A percentile compares a stretch with the other conserved stretches of the same genome.
These are phyloP conservation scores for Meloidogyne hapla DNA, from an alignment of 1,140 invertebrate genomes.

Conservation along the genomic window DNA sequence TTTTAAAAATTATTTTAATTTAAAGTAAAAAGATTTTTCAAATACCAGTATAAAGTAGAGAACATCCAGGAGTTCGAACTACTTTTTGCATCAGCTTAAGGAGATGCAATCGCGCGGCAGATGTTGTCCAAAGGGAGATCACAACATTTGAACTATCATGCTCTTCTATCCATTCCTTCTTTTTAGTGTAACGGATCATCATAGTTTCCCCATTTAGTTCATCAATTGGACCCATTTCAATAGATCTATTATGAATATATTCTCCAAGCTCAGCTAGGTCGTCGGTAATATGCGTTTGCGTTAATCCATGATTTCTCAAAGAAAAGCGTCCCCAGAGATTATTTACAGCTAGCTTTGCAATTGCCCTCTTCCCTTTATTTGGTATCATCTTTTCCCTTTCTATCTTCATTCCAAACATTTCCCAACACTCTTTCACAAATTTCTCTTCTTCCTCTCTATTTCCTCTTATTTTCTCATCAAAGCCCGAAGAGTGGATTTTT, in stretches of 20 bases:
- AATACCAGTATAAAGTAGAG: conserved; percentile 6
- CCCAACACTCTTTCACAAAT: conserved; percentile 13
- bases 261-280: not conserved
- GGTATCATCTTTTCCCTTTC: conserved; percentile 1
- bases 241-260: not conserved
- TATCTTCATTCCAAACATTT: not conserved
- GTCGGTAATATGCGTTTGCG: not conserved
- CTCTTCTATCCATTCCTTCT: conserved; percentile 1
- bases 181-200: not conserved
- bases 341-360: conserved; percentile 3
- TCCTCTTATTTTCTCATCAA: not conserved
- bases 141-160: conserved; percentile 4
- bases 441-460: not conserved
- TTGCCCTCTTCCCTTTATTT: not conserved
- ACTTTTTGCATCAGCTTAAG: not conserved
- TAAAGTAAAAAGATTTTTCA: not conserved
- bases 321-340: conserved; percentile 5
- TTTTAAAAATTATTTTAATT: not conserved
- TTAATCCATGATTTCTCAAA: not conserved
- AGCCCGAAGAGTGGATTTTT: conserved; percentile 6
- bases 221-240: not conserved
- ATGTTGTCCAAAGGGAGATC: conserved; percentile 3
- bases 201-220: not conserved
- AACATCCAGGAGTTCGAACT: not conserved
- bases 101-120: not conserved